Percentiles rank a stretch among this genome's conserved stretches.
Evolutionary conservation across 2,888 invertebrate genomes (phyloP).

Genomic region (Parelbella ahira): DNA sequence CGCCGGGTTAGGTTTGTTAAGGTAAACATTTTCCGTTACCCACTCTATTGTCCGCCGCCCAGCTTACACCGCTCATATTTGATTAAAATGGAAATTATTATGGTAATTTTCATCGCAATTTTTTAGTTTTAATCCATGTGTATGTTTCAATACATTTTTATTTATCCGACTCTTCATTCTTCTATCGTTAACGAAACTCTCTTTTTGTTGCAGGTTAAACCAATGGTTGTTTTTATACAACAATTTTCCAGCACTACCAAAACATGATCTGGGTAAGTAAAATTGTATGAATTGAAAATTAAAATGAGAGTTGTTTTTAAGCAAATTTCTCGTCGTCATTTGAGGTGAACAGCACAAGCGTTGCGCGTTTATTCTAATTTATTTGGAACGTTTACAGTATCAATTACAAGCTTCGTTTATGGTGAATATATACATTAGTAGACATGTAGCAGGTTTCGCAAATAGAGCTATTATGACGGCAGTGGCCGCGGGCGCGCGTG

Average conservation of each 20-base stretch:
- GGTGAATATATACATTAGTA: too few relatives aligned
- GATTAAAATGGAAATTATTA: slow-evolving; percentile 42
- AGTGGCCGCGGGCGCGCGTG: slow-evolving; percentile 61
- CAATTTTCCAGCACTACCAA: slow-evolving; percentile 37
- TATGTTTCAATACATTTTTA: too few relatives aligned
- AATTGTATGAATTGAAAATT: neutral
- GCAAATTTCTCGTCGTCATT: too few relatives aligned
- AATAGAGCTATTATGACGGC: too few relatives aligned
- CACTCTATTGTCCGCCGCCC: slow-evolving; percentile 47
- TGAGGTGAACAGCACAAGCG: too few relatives aligned
- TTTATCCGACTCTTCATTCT: too few relatives aligned
- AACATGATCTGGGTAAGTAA: slow-evolving; percentile 66
- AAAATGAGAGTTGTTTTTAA: too few relatives aligned
- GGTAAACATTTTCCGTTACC: slow-evolving; percentile 54
- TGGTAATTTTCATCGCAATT: slow-evolving; percentile 17
- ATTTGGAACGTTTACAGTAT: too few relatives aligned
- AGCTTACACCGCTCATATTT: slow-evolving; percentile 42
- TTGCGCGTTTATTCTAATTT: too few relatives aligned
- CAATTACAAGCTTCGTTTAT: too few relatives aligned
- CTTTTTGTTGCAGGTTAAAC: slow-evolving; percentile 51
- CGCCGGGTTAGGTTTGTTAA: slow-evolving; percentile 51
- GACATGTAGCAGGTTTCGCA: too few relatives aligned
- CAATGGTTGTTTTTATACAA: slow-evolving; percentile 46
- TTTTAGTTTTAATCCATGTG: neutral
- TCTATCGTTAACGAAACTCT: slow-evolving; percentile 1